Evolutionary conservation across 2,888 invertebrate genomes (phyloP), one percentile per base, ranked within the genome.

Genomic region (Zygothrica quintamaculata): DNA sequence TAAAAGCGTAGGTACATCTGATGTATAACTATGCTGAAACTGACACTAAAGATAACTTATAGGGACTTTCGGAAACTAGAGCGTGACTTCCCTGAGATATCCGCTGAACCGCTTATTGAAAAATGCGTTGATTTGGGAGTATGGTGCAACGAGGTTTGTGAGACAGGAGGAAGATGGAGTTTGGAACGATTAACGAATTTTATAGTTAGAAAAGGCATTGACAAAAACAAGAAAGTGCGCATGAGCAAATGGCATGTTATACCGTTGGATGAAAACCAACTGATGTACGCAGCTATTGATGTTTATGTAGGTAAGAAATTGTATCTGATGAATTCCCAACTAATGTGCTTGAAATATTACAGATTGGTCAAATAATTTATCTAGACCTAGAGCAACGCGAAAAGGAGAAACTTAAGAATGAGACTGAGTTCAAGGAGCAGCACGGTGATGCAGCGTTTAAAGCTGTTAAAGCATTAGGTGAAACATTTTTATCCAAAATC

Each of bases 11-110:
- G 88, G 82, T 55, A 0, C 3, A 2, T 18, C 1, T 13, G 11
- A 34, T 12, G 5, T 15, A 29, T 46, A n/a, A 0, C 8, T 1
- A 0, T 5, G 0, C n/a, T n/a, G n/a, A n/a, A n/a, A n/a, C n/a
- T n/a, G n/a, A n/a, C 3, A 22, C 5, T 2, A 1, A 2, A 3
- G 8, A 1, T 26, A 48, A 37, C 11, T 89, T 90, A 8, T 65
- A 94, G 94, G 75, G 94, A 94, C 85, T 90, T 94, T 50, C 91
- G 93, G 75, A 94, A 94, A 84, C 84, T 94, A 46, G 92, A 92
- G 12, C 91, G 93, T 64, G 94, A 94, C 89, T 94, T 93, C 80
- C 89, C 91, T 1, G 93, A 93, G 65, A 91, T 93, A 33, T 91
- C 92, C 64, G 92, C 90, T 0, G 91, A 92, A 12, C 89, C 90